Percentiles rank a stretch among this genome's conserved stretches.
phyloP scores from a whole-genome alignment of 2,888 invertebrate genomes.

The Spisula solida region DNA sequence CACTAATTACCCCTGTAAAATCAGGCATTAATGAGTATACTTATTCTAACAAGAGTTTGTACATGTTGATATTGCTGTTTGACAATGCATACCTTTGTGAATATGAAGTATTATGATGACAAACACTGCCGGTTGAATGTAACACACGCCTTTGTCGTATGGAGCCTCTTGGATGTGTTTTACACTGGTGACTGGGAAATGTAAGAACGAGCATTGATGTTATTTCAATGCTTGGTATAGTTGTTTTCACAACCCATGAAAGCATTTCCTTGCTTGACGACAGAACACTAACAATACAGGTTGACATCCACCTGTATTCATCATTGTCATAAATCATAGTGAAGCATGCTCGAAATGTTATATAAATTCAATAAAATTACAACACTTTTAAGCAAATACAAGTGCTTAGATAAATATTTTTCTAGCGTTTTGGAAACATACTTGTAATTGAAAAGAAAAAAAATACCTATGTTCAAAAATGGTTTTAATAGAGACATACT shows the following conservation, averaged over 20 bases:
- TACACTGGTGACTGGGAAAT: constrained; percentile 5
- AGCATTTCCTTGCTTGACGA: constrained; percentile 13
- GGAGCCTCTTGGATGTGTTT: background rate
- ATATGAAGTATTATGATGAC: background rate
- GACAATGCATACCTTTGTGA: too few relatives aligned
- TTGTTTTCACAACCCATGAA: background rate
- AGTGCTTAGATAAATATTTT: constrained; percentile 12
- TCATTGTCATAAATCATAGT: background rate
- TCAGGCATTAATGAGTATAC: too few relatives aligned
- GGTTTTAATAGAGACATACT: background rate
- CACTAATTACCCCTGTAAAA: too few relatives aligned
- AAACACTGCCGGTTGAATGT: background rate
- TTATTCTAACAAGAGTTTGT: too few relatives aligned
- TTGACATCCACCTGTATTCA: background rate
- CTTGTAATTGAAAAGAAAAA: background rate
- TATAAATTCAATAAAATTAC: background rate
- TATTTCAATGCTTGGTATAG: background rate
- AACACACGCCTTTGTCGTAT: background rate
- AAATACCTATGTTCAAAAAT: constrained; percentile 11
- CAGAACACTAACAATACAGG: background rate
- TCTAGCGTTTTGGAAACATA: constrained; percentile 4
- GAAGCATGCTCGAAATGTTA: background rate
- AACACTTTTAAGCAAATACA: background rate
- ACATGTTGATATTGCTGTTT: too few relatives aligned
- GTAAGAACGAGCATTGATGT: background rate